phyloP scores from a whole-genome alignment of 2,888 invertebrate genomes.

The Stenotaenia linearis region DNA sequence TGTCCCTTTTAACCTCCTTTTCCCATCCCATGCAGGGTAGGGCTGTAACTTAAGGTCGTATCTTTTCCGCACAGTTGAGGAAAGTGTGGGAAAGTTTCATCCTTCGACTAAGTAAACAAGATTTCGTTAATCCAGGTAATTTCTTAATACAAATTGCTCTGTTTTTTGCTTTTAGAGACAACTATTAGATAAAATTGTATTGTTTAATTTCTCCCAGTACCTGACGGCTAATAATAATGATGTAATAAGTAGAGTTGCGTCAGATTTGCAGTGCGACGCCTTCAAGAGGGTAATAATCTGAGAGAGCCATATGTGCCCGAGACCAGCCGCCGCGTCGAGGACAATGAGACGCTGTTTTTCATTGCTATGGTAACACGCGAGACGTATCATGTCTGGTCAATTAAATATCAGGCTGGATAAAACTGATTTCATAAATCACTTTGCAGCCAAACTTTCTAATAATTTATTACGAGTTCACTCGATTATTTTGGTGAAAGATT shows the following conservation, averaged over 20 bases:
- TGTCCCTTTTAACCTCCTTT: not conserved
- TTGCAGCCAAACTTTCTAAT: not conserved
- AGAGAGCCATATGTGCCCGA: not conserved
- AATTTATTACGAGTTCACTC: not conserved
- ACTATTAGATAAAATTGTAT: too few relatives aligned
- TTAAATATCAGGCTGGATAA: not conserved
- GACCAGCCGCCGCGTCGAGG: conserved; percentile 14
- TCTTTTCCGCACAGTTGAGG: not conserved
- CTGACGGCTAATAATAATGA: not conserved
- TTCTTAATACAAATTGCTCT: too few relatives aligned
- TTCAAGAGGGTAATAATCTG: conserved; percentile 14
- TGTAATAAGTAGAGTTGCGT: not conserved
- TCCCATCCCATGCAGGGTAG: not conserved
- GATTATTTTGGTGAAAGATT: not conserved
- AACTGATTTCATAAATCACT: not conserved
- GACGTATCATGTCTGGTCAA: not conserved
- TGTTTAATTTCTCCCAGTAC: not conserved
- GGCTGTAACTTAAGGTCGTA: not conserved
- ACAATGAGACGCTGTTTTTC: conserved; percentile 19
- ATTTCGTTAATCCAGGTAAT: too few relatives aligned
- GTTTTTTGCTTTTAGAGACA: too few relatives aligned
- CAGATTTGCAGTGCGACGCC: conserved; percentile 1
- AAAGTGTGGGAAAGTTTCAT: not conserved
- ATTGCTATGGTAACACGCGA: conserved; percentile 1
- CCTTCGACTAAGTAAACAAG: not conserved